phyloP scores from a whole-genome alignment of 2,113 vertebrate genomes.

The Caretta caretta region DNA sequence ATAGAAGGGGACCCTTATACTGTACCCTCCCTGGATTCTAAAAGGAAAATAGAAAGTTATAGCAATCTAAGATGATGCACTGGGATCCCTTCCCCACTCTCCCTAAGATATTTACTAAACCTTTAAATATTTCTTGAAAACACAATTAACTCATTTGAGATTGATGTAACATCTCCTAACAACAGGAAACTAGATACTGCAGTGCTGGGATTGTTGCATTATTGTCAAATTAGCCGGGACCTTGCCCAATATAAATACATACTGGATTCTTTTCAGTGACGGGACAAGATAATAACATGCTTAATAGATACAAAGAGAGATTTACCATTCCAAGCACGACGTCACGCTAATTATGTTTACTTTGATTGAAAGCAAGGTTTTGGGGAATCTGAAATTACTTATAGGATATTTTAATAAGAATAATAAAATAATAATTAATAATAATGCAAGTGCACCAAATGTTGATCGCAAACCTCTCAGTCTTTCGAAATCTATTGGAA shows the following conservation, averaged over 20 bases:
- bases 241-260: conserved; percentile 71
- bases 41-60: conserved; percentile 44
- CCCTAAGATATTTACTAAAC: conserved; percentile 28
- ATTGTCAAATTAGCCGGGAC: conserved; percentile 65
- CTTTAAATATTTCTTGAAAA: conserved; percentile 44
- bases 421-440: conserved; percentile 72
- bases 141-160: conserved; percentile 29
- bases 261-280: conserved; percentile 75
- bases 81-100: background rate
- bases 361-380: conserved; percentile 87
- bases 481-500: conserved; percentile 81
- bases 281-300: conserved; percentile 79
- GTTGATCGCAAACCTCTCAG: conserved; percentile 81
- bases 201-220: conserved; percentile 63
- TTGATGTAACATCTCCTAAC: conserved; percentile 44
- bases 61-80: conserved; percentile 42
- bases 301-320: conserved; percentile 83
- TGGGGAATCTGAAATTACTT: conserved; percentile 82
- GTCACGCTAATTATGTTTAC: conserved; percentile 87
- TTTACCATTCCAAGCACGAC: conserved; percentile 83
- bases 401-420: conserved; percentile 74
- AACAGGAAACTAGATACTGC: conserved; percentile 41
- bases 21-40: conserved; percentile 10
- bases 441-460: conserved; percentile 78
- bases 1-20: conserved; percentile 18